Evolutionary conservation across 2,888 invertebrate genomes (phyloP), one percentile per base, ranked within the genome.

Genomic region (Xestobium rufovillosum): DNA sequence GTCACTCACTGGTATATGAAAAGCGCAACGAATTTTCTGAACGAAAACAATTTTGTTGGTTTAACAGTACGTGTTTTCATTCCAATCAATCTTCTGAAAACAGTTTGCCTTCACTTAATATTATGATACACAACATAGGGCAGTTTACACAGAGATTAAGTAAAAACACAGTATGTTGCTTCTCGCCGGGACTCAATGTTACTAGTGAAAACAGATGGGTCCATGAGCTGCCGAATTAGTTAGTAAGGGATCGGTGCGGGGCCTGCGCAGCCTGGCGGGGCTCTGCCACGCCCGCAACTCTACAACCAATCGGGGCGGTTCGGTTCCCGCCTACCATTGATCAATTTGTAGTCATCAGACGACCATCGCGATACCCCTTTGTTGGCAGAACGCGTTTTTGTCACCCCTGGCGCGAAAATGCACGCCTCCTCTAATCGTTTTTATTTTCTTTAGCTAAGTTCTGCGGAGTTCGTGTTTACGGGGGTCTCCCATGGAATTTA

Each of bases 41-140:
- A 59, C 48, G 57, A 57, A 57, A 61, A 60, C 61, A 60, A 44
- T 43, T 41, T 46, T 55, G 55, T 59, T 60, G 54, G 58, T 59
- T 55, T 47, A 59, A 53, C 48, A 44, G 52, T 49, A 83, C 66
- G 46, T 52, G 64, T 64, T 65, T 65, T 65, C 64, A 60, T 60
- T 64, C 61, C 60, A 63, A 65, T 65, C 66, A 61, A 61, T 65
- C 64, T 63, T 65, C 59, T 60, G 55, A 66, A 75, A 74, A 75
- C 75, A 74, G 71, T 72, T 69, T 72, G 71, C 72, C 73, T 71
- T 63, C 64, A 63, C 60, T 63, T 61, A 63, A 76, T 83, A 81
- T 82, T 82, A 80, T 77, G 79, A 81, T 79, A 81, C 81, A 83
- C 81, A 82, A 82, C 82, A 82, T 78, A 70, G 66, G 67, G 70